A percentile compares a stretch with the other conserved stretches of the same genome.
phyloP scores from a whole-genome alignment of 2,113 vertebrate species.

The Amblyopsis rosae region DNA sequence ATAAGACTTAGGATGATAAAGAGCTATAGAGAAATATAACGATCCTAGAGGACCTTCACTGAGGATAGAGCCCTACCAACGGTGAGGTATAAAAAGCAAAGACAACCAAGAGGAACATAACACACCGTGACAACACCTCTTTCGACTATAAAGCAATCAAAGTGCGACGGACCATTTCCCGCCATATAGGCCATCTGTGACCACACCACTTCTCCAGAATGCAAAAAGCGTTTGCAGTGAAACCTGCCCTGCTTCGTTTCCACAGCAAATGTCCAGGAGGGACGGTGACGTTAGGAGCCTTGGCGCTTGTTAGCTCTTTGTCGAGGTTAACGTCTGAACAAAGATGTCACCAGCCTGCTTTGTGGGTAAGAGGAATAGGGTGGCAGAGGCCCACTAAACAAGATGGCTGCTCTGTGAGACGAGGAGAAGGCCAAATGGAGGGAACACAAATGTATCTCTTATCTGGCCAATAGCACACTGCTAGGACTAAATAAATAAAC shows the following conservation, averaged over 20 bases:
- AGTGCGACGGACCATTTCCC: constrained; percentile 7
- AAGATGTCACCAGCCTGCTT: constrained; percentile 6
- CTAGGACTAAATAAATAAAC: background rate
- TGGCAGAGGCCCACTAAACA: constrained; percentile 2
- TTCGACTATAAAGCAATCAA: constrained; percentile 9
- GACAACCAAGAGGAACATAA: constrained; percentile 34
- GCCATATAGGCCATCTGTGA: background rate
- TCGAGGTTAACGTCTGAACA: constrained; percentile 16
- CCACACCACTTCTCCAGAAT: background rate
- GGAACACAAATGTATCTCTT: constrained; percentile 15
- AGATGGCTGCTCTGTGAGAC: constrained; percentile 28
- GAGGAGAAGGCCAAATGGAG: constrained; percentile 26
- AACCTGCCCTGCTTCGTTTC: background rate
- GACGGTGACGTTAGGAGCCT: too few relatives aligned
- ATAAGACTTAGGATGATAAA: constrained; percentile 67
- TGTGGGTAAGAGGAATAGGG: background rate
- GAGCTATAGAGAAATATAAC: constrained; percentile 61
- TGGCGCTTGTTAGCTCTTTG: too few relatives aligned
- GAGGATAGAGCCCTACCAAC: constrained; percentile 52
- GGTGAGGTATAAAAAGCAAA: constrained; percentile 66
- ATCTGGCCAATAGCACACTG: constrained; percentile 3
- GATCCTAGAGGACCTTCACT: constrained; percentile 49
- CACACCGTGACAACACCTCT: constrained; percentile 28
- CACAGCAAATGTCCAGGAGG: too few relatives aligned
- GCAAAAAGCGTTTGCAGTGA: too few relatives aligned